Percentiles rank a stretch among this genome's conserved stretches.
phyloP scores from a whole-genome alignment of 2,888 invertebrate genomes.

The Gasteruption jaculator region DNA sequence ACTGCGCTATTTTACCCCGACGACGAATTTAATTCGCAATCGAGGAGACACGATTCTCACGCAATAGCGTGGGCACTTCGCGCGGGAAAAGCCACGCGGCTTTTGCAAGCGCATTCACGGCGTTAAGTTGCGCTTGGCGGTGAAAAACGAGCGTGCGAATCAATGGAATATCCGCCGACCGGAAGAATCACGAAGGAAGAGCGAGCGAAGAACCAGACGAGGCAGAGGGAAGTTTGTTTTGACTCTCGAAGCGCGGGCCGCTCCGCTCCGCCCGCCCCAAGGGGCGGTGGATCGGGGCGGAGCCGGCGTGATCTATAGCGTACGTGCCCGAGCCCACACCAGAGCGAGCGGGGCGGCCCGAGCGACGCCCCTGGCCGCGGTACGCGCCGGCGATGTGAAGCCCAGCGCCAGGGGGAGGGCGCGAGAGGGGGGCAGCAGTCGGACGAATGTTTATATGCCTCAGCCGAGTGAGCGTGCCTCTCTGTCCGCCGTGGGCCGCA shows the following conservation, averaged over 20 bases:
- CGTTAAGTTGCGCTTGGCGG: too few species aligned
- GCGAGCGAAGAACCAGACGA: too few species aligned
- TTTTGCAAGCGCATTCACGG: constrained; percentile 11
- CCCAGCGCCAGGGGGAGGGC: constrained; percentile 12
- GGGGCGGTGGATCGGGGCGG: too few species aligned
- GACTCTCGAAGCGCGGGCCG: too few species aligned
- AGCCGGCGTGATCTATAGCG: constrained; percentile 50
- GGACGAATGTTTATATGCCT: constrained; percentile 26
- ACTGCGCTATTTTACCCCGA: too few species aligned
- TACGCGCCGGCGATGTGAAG: constrained; percentile 11
- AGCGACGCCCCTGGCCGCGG: constrained; percentile 21
- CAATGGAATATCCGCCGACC: too few species aligned
- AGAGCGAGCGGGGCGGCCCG: constrained; percentile 21
- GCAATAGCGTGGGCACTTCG: too few species aligned
- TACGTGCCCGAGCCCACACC: constrained; percentile 41
- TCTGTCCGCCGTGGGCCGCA: constrained; percentile 8
- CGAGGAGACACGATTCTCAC: background rate
- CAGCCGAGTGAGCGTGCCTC: constrained; percentile 14
- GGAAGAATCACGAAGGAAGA: too few species aligned
- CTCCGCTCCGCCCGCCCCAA: constrained; percentile 27
- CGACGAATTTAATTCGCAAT: too few species aligned
- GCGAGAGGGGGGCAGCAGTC: constrained; percentile 11
- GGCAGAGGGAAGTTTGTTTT: too few species aligned
- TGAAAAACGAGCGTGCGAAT: too few species aligned
- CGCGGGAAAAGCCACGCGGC: background rate